Evolutionary conservation across 2,797 vertebrate species (phyloP).

Genomic region (Tolypeutes matacus): DNA sequence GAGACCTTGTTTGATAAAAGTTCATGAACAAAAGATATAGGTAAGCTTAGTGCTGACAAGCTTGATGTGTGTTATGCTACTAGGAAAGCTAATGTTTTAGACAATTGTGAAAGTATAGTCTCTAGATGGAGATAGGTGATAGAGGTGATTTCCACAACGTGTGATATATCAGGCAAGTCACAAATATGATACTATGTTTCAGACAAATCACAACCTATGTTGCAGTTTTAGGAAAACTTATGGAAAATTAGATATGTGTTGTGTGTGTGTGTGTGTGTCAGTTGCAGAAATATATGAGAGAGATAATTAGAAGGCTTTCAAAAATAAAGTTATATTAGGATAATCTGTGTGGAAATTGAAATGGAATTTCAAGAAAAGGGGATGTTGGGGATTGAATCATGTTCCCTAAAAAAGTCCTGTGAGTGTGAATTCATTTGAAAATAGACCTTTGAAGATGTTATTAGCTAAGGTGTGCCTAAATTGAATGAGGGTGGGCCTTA

Average conservation of each 20-base stretch:
- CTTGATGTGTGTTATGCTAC: not conserved
- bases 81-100: not conserved
- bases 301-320: not conserved
- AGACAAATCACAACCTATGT: not conserved
- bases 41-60: not conserved
- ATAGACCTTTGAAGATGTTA: no score
- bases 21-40: not conserved
- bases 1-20: not conserved
- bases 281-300: not conserved
- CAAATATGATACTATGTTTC: not conserved
- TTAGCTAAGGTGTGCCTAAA: no score
- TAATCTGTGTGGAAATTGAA: not conserved
- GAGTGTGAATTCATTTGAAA: no score
- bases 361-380: not conserved
- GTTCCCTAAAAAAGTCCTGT: no score
- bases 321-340: conserved; percentile 12
- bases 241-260: not conserved
- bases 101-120: not conserved
- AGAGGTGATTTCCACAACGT: not conserved
- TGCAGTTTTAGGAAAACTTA: not conserved
- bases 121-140: not conserved
- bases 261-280: not conserved
- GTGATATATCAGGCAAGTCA: not conserved
- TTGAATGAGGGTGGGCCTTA: no score
- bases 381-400: not conserved